Base-by-base conservation (phyloP, 2,113 vertebrate genomes). In the Columba livia region DNA sequence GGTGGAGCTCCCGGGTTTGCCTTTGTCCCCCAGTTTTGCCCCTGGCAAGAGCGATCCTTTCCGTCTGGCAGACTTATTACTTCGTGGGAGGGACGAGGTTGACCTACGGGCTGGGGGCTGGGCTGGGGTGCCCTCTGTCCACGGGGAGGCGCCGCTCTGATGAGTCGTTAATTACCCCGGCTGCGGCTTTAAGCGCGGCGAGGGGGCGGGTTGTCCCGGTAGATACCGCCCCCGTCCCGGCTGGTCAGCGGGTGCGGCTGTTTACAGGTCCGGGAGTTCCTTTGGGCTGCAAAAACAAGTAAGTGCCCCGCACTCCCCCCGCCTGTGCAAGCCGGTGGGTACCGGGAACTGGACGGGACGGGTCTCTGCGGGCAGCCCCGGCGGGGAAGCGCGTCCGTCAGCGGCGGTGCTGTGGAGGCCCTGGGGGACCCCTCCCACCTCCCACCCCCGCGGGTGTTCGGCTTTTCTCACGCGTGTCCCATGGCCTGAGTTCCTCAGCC, bases 201-300 rank as follows among this genome's bases (percentile, higher is more conserved):
- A 64, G 81, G 15, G 15, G 86, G 53, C 15, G 74, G 83, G 67
- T 3, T 56, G 31, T 16, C 23, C 25, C 51, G 29, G 38, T 36
- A 34, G 51, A n/a, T 71, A 19, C 53, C 75, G 20, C 42, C 73
- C 66, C 90, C 90, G 89, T n/a, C 60, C 79, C 64, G 66, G 71
- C n/a, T 65, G 80, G n/a, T 44, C 94, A 28, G 87, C 81, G 91
- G 94, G 79, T 20, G 89, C 56, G 81, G 91, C 86, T 96, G 97
- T 95, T 97, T 79, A 82, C 79, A 12, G 80, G 64, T 83, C 75
- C 17, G 16, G 3, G 4, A 26, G 57, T 67, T 47, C 64, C 61
- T 61, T 61, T 38, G 72, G 72, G 18, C 36, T 25, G n/a, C 32
- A 40, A 26, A 87, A 69, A 3, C 3, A 9, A 81, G 93, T 90